Evolutionary conservation across 2,888 invertebrate species (phyloP), one percentile per base, ranked within the genome.

Genomic region (Chrysotoxum bicinctum): DNA sequence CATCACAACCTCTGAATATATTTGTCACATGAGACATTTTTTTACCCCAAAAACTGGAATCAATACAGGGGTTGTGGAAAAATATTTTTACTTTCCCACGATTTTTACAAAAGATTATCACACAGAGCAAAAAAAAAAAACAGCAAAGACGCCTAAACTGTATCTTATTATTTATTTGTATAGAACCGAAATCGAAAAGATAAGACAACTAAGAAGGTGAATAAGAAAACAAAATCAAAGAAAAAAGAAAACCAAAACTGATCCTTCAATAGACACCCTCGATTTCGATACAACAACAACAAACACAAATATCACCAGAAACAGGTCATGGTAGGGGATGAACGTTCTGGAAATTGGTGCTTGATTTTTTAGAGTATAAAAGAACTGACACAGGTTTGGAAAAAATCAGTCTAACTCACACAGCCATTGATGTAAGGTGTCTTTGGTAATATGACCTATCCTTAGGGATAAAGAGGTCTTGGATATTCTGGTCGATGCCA

Each of bases 381-480:
- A 85, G 72, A 54, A 62, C 54, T 23, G 26, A 9, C 60, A 35
- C 1, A 9, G 30, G 9, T 45, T 54, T 48, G 19, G 80, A 81
- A 73, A 85, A 81, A 85, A 76, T 81, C 81, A 85, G 85, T 85
- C 69, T 77, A 85, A 81, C 85, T 85, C 85, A 81, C 10, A 68
- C 73, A 43, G 60, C 81, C 81, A 56, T 45, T 30, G 79, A 52
- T 32, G 73, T 37, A 54, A 52, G 81, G 37, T 48, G 26, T 56
- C 60, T 14, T 52, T 37, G 60, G 52, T 32, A 60, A 45, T 37
- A 21, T 16, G 40, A 60, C 62, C 73, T 56, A 43, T 76, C 81
- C 76, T n/a, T 10, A 14, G 30, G 69, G 81, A 70, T 81, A 43
- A 14, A 48, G n/a, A n/a, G 76, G 69, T 69, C 40, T 40, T 10